These are phyloP conservation scores for Drosophila rubida DNA, from an alignment of 2,888 invertebrate species.

Conservation along the genomic window DNA sequence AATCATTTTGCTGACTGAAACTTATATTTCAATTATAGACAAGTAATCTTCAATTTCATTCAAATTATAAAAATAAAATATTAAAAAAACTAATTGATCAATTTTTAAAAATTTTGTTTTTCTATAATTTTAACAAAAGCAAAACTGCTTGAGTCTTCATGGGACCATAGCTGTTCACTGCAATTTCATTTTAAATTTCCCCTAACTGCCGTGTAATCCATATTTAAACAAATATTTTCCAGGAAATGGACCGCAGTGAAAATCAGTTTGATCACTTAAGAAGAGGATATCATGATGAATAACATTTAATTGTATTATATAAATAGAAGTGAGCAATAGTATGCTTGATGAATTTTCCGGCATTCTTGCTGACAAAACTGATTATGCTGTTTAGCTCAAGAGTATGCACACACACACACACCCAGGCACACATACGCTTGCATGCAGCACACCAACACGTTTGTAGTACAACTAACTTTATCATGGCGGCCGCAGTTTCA, in stretches of 20 bases:
- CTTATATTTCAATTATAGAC: not conserved
- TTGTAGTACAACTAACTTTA: slow-evolving; percentile 34
- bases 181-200: too few relatives aligned
- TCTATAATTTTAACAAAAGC: too few relatives aligned
- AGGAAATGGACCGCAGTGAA: not conserved
- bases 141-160: too few relatives aligned
- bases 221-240: slow-evolving; percentile 17
- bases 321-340: slow-evolving; percentile 1
- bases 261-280: not conserved
- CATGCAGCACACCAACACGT: not conserved
- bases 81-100: too few relatives aligned
- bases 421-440: slow-evolving; percentile 9
- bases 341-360: not conserved
- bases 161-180: too few relatives aligned
- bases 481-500: slow-evolving; percentile 43
- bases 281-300: not conserved
- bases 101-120: too few relatives aligned
- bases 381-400: slow-evolving; percentile 1
- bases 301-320: not conserved
- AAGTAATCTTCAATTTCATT: too few relatives aligned
- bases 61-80: too few relatives aligned
- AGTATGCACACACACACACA: not conserved
- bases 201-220: too few relatives aligned
- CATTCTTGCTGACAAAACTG: not conserved
- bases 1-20: not conserved